These are phyloP conservation scores for Oreortyx pictus DNA, from an alignment of 2,797 vertebrate genomes.

Conservation along the genomic window DNA sequence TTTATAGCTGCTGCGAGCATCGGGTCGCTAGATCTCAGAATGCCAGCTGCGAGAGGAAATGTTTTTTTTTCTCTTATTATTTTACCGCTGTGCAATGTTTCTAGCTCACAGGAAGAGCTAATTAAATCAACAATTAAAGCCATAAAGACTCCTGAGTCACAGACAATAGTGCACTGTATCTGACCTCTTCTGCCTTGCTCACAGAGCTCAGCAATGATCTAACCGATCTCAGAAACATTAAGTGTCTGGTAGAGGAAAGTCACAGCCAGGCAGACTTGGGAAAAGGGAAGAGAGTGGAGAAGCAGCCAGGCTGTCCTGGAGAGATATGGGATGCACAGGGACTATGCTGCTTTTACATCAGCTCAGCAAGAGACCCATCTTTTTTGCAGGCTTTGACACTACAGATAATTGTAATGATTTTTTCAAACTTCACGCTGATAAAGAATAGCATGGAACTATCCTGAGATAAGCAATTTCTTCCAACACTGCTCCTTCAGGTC, in stretches of 20 bases:
- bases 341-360: too few species aligned
- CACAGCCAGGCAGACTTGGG: neutral
- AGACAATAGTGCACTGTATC: neutral
- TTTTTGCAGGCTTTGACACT: neutral
- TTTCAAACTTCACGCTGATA: neutral
- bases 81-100: conserved; percentile 2
- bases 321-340: neutral
- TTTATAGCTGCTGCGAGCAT: conserved; percentile 39
- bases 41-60: conserved; percentile 41
- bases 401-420: neutral
- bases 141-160: conserved; percentile 7
- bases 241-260: neutral
- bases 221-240: neutral
- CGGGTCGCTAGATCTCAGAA: neutral
- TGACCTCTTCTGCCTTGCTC: neutral
- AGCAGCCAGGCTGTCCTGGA: neutral
- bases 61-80: neutral
- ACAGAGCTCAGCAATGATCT: neutral
- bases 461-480: neutral
- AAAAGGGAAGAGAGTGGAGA: neutral
- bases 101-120: conserved; percentile 19
- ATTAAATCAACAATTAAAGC: conserved; percentile 45
- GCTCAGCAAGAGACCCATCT: neutral
- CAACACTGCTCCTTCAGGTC: neutral
- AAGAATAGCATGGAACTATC: neutral